These are phyloP conservation scores for Palythoa grandiflora DNA, from an alignment of 92 coral and sea anemone genomes.

Conservation along the genomic window DNA sequence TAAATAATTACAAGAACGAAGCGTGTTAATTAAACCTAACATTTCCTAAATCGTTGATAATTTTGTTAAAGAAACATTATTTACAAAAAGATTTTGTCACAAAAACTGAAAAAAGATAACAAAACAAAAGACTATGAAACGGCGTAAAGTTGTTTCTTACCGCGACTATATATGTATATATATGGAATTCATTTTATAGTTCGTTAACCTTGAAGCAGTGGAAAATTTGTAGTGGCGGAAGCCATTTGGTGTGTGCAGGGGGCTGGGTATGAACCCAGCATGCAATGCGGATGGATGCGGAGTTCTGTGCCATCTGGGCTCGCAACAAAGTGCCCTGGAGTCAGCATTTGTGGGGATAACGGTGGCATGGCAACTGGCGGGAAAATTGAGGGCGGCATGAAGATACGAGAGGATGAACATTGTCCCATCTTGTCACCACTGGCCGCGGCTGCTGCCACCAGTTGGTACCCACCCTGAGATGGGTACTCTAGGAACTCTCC, in stretches of 20 bases:
- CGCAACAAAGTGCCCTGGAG: slow-evolving; percentile 73
- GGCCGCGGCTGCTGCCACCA: slow-evolving; percentile 41
- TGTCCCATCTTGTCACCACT: slow-evolving; percentile 43
- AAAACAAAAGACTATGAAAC: neutral
- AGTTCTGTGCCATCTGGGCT: slow-evolving; percentile 79
- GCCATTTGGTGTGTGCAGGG: slow-evolving; percentile 68
- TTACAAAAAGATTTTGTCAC: neutral
- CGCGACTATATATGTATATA: neutral
- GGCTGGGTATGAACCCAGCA: slow-evolving; percentile 80
- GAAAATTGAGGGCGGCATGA: slow-evolving; percentile 90
- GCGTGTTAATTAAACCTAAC: neutral
- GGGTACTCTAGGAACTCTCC: slow-evolving; percentile 36
- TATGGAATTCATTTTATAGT: neutral
- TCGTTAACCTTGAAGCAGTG: slow-evolving; percentile 33
- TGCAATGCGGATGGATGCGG: slow-evolving; percentile 87
- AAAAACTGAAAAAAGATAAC: neutral
- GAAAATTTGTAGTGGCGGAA: slow-evolving; percentile 37
- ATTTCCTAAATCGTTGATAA: neutral
- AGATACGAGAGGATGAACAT: slow-evolving; percentile 87
- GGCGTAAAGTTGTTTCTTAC: neutral
- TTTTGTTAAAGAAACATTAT: neutral
- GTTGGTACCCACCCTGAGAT: slow-evolving; percentile 50
- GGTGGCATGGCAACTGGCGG: slow-evolving; percentile 80
- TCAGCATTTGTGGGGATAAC: slow-evolving; percentile 70
- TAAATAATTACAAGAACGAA: neutral